Base-by-base conservation (phyloP, 2,113 vertebrate species). In the Pterocles orientalis region DNA sequence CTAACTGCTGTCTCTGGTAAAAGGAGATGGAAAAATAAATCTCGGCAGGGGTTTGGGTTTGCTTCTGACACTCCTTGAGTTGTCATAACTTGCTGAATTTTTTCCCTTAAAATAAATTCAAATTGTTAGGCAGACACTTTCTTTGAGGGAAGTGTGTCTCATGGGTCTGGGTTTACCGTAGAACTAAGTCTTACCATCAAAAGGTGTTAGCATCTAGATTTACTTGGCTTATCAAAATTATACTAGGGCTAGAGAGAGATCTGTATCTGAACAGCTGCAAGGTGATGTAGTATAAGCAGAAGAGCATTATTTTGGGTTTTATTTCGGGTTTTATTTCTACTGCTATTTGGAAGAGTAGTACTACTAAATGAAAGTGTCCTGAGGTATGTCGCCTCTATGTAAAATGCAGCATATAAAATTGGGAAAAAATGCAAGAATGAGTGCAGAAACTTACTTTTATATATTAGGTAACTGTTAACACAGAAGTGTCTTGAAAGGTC, bases 1-100 rank as follows among this genome's bases (percentile, higher is more conserved):
- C 7, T 19, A 57, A 47, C n/a, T 56, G 23, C 78, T 90, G 34
- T 84, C 10, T 61, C 18, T 92, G 33, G 31, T 88, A 70, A 85
- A 94, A 92, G 47, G 50, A 88, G 58, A 31, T 93, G 48, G 34
- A 91, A 90, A 90, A 93, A 50, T 83, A 45, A 14, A 43, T 93
- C 70, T 86, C 82, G 76, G 86, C 83, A 92, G 88, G 79, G 66
- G 81, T 34, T 81, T 91, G 34, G 34, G 20, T 92, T 91, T 94
- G 39, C 66, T 85, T 85, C 94, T 94, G 69, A 73, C 85, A 91
- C 3, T 73, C 20, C 62, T 89, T 84, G 78, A 76, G 31, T 88
- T 93, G 79, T 92, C 60, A n/a, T 89, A 92, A 93, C 77, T 95
- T 93, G 57, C 50, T 56, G 72, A 64, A 12, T 82, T 85, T 86